A percentile compares a stretch with the other conserved stretches of the same genome.
phyloP scores from a whole-genome alignment of 1,140 invertebrate genomes.

The Lordiphosa stackelbergi region DNA sequence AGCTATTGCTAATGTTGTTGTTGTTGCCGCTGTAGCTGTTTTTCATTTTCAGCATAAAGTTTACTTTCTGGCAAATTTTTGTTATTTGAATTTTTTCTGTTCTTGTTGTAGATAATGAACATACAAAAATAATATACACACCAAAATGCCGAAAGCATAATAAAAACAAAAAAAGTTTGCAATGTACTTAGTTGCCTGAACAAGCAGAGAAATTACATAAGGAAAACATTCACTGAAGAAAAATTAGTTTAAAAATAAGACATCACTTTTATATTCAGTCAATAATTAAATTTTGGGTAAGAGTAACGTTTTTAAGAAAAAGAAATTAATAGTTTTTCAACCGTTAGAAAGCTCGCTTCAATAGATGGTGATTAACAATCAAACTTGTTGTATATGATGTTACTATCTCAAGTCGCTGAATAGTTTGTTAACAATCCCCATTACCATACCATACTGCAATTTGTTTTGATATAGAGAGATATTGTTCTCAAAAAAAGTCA shows the following conservation, averaged over 20 bases:
- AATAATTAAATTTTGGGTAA: too few species aligned
- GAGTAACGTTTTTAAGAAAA: too few species aligned
- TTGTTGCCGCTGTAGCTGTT: constrained; percentile 13
- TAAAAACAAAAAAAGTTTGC: constrained; percentile 6
- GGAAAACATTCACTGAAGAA: constrained; percentile 7
- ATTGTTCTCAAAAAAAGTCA: too few species aligned
- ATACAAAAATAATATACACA: constrained; percentile 7
- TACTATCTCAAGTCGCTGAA: too few species aligned
- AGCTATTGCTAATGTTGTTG: constrained; percentile 23
- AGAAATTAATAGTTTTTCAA: too few species aligned
- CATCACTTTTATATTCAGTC: not conserved
- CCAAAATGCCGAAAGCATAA: constrained; percentile 5
- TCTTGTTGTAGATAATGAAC: constrained; percentile 10
- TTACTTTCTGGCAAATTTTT: constrained; percentile 2
- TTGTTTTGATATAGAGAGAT: too few species aligned
- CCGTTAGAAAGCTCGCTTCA: too few species aligned
- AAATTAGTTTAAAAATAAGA: constrained; percentile 2
- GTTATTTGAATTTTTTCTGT: not conserved
- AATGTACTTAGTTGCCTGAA: not conserved
- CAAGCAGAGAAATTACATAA: constrained; percentile 1
- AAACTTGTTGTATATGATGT: too few species aligned
- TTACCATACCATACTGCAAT: too few species aligned
- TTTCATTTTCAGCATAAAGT: constrained; percentile 8
- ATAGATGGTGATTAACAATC: too few species aligned
- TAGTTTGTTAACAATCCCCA: too few species aligned